phyloP scores from a whole-genome alignment of 2,888 invertebrate genomes.

The Phengaris arion region DNA sequence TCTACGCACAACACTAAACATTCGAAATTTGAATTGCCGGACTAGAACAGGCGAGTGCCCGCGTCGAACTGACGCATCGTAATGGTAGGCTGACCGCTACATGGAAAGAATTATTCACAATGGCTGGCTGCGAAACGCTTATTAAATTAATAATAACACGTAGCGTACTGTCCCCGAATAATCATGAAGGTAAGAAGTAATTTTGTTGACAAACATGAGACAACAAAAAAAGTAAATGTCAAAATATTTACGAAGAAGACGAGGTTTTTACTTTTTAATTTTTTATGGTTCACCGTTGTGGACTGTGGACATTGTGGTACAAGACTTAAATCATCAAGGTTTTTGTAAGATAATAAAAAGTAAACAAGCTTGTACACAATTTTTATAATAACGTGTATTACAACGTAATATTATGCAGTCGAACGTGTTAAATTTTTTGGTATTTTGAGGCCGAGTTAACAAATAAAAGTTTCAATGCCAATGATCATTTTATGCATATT shows the following conservation, averaged over 20 bases:
- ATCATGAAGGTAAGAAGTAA: conserved; percentile 16
- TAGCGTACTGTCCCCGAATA: neutral
- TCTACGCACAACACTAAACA: conserved; percentile 37
- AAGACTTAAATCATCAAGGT: too few relatives aligned
- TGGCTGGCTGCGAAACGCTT: conserved; percentile 57
- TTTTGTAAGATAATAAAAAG: too few relatives aligned
- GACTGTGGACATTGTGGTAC: too few relatives aligned
- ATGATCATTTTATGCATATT: conserved; percentile 9
- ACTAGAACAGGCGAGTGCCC: conserved; percentile 55
- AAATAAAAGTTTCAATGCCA: conserved; percentile 4
- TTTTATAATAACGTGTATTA: neutral
- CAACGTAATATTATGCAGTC: neutral
- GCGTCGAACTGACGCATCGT: conserved; percentile 50
- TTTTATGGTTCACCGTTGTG: too few relatives aligned
- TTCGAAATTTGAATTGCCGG: conserved; percentile 45
- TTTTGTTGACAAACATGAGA: neutral
- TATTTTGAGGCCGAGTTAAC: neutral
- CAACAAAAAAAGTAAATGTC: neutral
- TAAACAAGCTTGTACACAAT: neutral
- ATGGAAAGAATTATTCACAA: conserved; percentile 44
- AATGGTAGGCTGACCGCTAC: conserved; percentile 52
- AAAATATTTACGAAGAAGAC: neutral
- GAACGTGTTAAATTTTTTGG: neutral
- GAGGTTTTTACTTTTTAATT: neutral
- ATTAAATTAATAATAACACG: conserved; percentile 60